phyloP scores from a whole-genome alignment of 2,888 invertebrate species.

The Tanypteryx hageni region DNA sequence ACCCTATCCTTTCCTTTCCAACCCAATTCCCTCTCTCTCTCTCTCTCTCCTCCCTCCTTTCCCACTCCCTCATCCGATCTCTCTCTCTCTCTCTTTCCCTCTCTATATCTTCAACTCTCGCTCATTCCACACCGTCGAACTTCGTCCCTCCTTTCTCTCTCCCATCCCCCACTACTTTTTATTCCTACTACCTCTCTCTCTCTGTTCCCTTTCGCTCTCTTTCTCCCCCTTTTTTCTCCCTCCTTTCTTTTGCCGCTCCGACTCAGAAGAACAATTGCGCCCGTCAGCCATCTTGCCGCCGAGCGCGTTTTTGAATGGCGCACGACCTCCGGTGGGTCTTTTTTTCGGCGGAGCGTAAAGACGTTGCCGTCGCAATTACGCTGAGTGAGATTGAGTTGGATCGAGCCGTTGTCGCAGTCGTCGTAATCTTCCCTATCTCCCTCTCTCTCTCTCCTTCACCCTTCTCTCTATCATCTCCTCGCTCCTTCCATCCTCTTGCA shows the following conservation, averaged over 20 bases:
- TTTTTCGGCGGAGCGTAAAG: constrained; percentile 11
- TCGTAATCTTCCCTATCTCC: background rate
- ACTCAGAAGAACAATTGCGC: constrained; percentile 52
- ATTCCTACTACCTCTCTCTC: background rate
- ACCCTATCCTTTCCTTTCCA: background rate
- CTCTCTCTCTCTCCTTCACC: background rate
- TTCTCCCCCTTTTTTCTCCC: background rate
- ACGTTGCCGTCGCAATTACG: constrained; percentile 51
- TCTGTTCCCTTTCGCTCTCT: background rate
- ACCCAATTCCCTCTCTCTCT: constrained; percentile 30
- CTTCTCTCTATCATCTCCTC: background rate
- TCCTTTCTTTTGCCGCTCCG: constrained; percentile 41
- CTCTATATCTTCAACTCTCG: background rate
- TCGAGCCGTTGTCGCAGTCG: background rate
- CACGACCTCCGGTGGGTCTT: constrained; percentile 42
- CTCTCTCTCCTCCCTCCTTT: no score
- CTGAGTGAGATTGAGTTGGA: constrained; percentile 58
- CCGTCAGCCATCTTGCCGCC: constrained; percentile 55
- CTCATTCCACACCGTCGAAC: background rate
- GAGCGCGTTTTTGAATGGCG: constrained; percentile 23
- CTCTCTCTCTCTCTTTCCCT: background rate
- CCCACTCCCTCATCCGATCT: constrained; percentile 22
- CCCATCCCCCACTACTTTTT: background rate
- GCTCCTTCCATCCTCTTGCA: background rate
- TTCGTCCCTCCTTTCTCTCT: background rate